Base-by-base conservation (phyloP, 2,888 invertebrate genomes). In the Zele albiditarsus region DNA sequence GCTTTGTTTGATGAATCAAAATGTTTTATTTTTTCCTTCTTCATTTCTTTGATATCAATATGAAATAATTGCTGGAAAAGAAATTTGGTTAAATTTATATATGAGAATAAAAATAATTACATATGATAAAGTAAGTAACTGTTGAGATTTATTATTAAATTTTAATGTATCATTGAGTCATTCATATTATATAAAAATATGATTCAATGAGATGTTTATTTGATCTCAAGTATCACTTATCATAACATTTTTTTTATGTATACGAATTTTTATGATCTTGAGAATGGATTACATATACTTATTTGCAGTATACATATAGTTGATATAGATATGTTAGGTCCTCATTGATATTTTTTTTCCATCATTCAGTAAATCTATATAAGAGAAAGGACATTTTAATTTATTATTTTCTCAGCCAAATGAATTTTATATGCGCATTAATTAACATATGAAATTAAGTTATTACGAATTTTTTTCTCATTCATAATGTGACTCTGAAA, bases 181-280 rank as follows among this genome's bases (percentile, higher is more conserved):
- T 46, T n/a, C 5, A 20, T 53, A 53, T 53, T 20, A 53, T 53
- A 53, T 20, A 20, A 53, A 46, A 53, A 53, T 8, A 42, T 20
- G 20, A 53, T 4, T 3, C 53, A 53, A 20, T 53, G 28, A 27
- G n/a, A 60, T 66, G 25, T 66, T 46, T 25, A 42, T 66, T 38
- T 25, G 25, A 27, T 66, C 66, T 66, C 27, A 12, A 42, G 23
- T 60, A 16, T 60, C 38, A 66, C 10, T 46, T 27, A 27, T 27
- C 25, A 28, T 20, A 16, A 23, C 46, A 46, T 27, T 46, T 27
- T 46, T 25, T 25, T 27, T 28, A 28, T 38, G 14, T 46, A 23
- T 46, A 14, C 27, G 25, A 42, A 66, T 66, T 66, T 66, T 66
- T 66, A 66, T 27, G 66, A 66, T 46, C 46, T 66, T 66, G 66